phyloP scores from a whole-genome alignment of 2,888 invertebrate species.

The Clanis bilineata region DNA sequence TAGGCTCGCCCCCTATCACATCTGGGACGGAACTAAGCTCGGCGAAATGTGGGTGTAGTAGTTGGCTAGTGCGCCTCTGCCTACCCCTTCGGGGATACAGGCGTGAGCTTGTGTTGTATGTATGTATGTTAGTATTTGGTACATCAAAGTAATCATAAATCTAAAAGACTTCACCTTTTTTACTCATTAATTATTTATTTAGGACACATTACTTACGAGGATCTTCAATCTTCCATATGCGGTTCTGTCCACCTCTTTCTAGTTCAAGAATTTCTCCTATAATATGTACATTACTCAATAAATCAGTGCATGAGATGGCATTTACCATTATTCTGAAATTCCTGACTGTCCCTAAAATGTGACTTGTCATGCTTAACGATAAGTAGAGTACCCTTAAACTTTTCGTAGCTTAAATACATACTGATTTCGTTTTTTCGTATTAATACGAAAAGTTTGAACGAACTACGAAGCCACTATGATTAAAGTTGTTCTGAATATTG shows the following conservation, averaged over 20 bases:
- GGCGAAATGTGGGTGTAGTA: too few relatives aligned
- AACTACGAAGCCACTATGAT: neutral
- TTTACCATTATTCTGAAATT: neutral
- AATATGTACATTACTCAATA: neutral
- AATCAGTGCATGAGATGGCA: neutral
- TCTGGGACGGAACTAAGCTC: too few relatives aligned
- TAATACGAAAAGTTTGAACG: neutral
- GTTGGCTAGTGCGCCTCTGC: too few relatives aligned
- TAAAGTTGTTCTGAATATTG: neutral
- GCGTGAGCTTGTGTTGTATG: too few relatives aligned
- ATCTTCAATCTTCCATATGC: too few relatives aligned
- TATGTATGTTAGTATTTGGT: too few relatives aligned
- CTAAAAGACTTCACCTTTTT: too few relatives aligned
- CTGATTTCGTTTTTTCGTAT: neutral
- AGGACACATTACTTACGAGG: too few relatives aligned
- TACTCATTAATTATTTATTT: too few relatives aligned
- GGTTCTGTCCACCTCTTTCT: neutral
- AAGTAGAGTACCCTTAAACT: neutral
- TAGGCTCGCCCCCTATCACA: too few relatives aligned
- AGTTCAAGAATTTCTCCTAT: neutral
- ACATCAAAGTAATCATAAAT: too few relatives aligned
- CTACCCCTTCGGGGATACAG: too few relatives aligned
- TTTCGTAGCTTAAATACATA: neutral
- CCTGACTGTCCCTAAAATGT: neutral
- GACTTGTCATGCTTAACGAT: neutral